Evolutionary conservation across 2,797 vertebrate species (phyloP), one percentile per base, ranked within the genome.

Genomic region (Melanotaenia pygmaea): DNA sequence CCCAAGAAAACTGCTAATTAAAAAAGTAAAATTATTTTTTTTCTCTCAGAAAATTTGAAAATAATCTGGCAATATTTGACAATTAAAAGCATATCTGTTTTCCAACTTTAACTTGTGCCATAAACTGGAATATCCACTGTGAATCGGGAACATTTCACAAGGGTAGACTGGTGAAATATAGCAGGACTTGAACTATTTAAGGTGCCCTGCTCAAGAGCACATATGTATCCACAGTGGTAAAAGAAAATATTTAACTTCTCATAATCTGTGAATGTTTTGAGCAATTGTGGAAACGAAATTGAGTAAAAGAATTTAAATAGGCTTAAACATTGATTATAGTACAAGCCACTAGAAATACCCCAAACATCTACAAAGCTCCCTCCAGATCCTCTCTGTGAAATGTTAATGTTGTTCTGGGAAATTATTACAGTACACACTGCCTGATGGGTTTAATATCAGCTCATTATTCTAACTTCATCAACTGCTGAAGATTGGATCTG

Each of bases 391-490:
- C 35, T 40, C 37, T 65, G 37, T 47, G 59, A 57, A 67, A 72
- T 70, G 32, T n/a, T 60, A 11, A 54, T 12, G 22, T 60, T 59
- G 18, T 56, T 22, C 35, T 20, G n/a, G 16, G 20, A 69, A 59
- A 57, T 66, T 3, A 60, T 45, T 38, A 50, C 26, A 35, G 57
- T 47, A 22, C 51, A 43, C 12, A 43, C 53, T 76, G 53, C 24
- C 53, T 28, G 24, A 24, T 6, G 10, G 53, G 53, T 26, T 54
- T 54, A 54, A 54, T 65, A 72, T 74, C 58, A 80, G 32, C 69
- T 74, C 65, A 62, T 65, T 40, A 64, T 78, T 76, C 14, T 20
- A 71, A 63, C 62, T 71, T 62, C 34, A 74, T n/a, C 70, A 65
- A 12, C 59, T 47, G 37, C 64, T 54, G 63, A 64, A 67, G 79